Evolutionary conservation across 2,888 invertebrate species (phyloP).

Genomic region (Tanypteryx hageni): DNA sequence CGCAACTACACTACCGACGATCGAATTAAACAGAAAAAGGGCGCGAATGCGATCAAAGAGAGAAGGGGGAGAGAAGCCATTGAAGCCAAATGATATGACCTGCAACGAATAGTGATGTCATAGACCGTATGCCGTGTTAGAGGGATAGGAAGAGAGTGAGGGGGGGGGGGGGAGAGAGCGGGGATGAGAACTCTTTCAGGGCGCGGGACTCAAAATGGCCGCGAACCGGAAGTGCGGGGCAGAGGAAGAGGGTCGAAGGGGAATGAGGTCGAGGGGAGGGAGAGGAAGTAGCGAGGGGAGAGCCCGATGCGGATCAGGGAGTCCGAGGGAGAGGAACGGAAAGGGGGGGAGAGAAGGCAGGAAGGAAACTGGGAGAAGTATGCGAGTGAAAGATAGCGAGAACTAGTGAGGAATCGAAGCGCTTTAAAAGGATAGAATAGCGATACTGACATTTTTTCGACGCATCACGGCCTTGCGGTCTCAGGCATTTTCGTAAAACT

Average conservation of each 20-base stretch:
- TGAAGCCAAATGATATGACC: not conserved
- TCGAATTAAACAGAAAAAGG: too few relatives aligned
- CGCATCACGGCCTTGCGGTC: too few relatives aligned
- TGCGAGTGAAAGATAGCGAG: too few relatives aligned
- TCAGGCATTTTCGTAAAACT: too few relatives aligned
- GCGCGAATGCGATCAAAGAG: too few relatives aligned
- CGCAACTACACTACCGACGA: too few relatives aligned
- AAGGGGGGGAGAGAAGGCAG: not conserved
- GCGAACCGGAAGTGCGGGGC: conserved; percentile 43
- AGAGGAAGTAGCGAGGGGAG: not conserved
- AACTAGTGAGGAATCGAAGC: too few relatives aligned
- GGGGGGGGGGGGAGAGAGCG: not conserved
- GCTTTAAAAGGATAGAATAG: too few relatives aligned
- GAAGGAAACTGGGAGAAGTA: too few relatives aligned
- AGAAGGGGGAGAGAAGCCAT: not conserved
- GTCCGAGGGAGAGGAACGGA: not conserved
- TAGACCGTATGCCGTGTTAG: not conserved
- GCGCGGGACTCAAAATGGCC: not conserved
- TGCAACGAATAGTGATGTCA: not conserved
- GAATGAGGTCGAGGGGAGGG: not conserved
- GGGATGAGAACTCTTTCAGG: not conserved
- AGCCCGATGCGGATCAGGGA: not conserved
- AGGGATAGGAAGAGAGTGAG: not conserved
- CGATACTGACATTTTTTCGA: too few relatives aligned
- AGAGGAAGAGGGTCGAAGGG: not conserved